Percentiles rank a stretch among this genome's conserved stretches.
Evolutionary conservation across 2,113 vertebrate genomes (phyloP).

Genomic region (Engystomops pustulosus): DNA sequence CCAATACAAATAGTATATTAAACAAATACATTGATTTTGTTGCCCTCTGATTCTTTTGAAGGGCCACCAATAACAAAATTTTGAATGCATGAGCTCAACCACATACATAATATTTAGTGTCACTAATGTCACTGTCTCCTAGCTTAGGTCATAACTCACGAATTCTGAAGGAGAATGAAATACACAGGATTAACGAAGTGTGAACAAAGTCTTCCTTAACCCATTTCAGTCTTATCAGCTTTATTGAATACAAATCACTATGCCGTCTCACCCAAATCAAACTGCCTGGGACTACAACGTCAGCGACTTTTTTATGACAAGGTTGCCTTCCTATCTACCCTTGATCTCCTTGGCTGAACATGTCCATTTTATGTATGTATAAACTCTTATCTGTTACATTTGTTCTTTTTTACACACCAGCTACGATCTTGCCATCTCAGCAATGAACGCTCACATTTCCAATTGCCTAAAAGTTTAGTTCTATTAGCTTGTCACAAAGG

Average conservation of each 20-base stretch:
- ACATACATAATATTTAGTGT: conserved; percentile 34
- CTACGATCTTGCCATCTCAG: conserved; percentile 41
- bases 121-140: conserved; percentile 26
- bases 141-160: conserved; percentile 25
- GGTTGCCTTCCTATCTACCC: conserved; percentile 48
- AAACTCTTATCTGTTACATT: conserved; percentile 42
- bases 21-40: conserved; percentile 16
- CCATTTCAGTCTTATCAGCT: conserved; percentile 48
- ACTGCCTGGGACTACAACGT: conserved; percentile 20
- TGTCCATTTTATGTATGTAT: conserved; percentile 53
- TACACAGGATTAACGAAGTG: conserved; percentile 25
- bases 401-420: conserved; percentile 26
- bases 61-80: conserved; percentile 24
- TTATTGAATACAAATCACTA: conserved; percentile 37
- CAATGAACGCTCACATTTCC: conserved; percentile 24
- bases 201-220: conserved; percentile 52
- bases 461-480: conserved; percentile 42
- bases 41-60: conserved; percentile 22
- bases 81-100: conserved; percentile 25
- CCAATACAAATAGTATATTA: neutral
- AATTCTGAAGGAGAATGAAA: conserved; percentile 18
- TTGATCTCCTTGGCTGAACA: conserved; percentile 54
- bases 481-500: conserved; percentile 44
- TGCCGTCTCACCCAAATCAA: conserved; percentile 22
- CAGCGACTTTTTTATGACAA: conserved; percentile 42